Percentiles rank a stretch among this genome's conserved stretches.
Conservation (phyloP, 2,797 vertebrate genomes). For the Sebastes vulpes region DNA sequence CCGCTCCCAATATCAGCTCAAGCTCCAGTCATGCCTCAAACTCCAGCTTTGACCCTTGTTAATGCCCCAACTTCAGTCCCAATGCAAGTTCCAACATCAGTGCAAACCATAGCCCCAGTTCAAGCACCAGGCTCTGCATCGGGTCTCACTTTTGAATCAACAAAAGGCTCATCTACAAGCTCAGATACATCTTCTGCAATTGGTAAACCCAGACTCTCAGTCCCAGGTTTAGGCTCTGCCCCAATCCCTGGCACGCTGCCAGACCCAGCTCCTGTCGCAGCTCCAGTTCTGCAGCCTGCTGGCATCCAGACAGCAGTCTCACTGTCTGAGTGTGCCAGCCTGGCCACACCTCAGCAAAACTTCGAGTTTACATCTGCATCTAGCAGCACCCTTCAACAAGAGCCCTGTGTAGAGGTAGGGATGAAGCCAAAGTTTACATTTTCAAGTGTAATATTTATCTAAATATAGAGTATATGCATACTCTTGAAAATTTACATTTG, state of each 20-base stretch:
- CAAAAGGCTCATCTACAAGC: constrained; percentile 36
- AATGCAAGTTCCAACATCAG: constrained; percentile 21
- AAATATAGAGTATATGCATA: neutral
- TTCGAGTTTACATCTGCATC: constrained; percentile 61
- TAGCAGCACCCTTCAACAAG: constrained; percentile 62
- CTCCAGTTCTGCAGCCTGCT: constrained; percentile 67
- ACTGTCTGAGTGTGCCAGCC: constrained; percentile 61
- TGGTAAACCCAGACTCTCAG: constrained; percentile 24
- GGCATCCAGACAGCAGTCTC: constrained; percentile 69
- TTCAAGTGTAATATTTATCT: neutral
- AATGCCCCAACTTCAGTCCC: constrained; percentile 24
- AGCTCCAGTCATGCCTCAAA: constrained; percentile 36
- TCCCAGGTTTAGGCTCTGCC: constrained; percentile 29
- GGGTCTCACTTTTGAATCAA: constrained; percentile 34
- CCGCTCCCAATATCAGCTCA: constrained; percentile 41
- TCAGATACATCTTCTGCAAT: constrained; percentile 21
- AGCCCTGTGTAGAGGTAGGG: constrained; percentile 77
- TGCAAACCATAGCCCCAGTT: constrained; percentile 16
- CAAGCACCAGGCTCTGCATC: constrained; percentile 32
- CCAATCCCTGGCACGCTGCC: constrained; percentile 31
- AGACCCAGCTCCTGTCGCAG: constrained; percentile 42
- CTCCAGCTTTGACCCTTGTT: constrained; percentile 6
- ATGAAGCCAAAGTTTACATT: neutral
- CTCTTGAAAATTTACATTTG: neutral
- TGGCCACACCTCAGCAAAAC: constrained; percentile 71